These are phyloP conservation scores for Mormyrus proboscirostris DNA, from an alignment of 2,797 vertebrate genomes.

Conservation along the genomic window DNA sequence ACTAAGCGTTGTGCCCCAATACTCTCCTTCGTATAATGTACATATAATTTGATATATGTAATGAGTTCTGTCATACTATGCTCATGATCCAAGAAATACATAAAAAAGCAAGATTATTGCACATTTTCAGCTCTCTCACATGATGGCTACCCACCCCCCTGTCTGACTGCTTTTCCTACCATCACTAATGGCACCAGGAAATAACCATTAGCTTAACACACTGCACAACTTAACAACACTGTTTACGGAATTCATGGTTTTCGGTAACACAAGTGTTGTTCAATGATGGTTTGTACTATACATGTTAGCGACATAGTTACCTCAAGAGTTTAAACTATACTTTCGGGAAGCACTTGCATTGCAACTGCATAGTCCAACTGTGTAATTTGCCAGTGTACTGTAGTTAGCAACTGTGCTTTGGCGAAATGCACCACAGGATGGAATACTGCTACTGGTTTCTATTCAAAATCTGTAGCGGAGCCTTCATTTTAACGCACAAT, in stretches of 20 bases:
- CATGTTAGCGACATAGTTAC: background rate
- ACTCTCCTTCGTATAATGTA: background rate
- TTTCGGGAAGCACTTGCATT: background rate
- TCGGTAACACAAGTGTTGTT: background rate
- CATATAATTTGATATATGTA: background rate
- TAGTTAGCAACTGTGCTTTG: background rate
- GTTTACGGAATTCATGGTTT: background rate
- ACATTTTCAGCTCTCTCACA: background rate
- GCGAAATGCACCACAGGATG: background rate
- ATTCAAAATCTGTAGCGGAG: background rate
- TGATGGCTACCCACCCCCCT: background rate
- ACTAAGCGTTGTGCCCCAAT: background rate
- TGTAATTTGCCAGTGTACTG: background rate
- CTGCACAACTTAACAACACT: background rate
- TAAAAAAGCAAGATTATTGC: background rate
- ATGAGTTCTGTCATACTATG: background rate
- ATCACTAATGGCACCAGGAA: background rate
- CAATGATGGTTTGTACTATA: background rate
- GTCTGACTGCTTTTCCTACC: background rate
- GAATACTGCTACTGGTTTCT: background rate
- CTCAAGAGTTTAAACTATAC: background rate
- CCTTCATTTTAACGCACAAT: background rate
- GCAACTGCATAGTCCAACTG: background rate
- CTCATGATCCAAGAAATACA: background rate
- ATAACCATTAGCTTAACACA: background rate